These are phyloP conservation scores for Gila robusta DNA, from an alignment of 2,797 vertebrate species.

Conservation along the genomic window DNA sequence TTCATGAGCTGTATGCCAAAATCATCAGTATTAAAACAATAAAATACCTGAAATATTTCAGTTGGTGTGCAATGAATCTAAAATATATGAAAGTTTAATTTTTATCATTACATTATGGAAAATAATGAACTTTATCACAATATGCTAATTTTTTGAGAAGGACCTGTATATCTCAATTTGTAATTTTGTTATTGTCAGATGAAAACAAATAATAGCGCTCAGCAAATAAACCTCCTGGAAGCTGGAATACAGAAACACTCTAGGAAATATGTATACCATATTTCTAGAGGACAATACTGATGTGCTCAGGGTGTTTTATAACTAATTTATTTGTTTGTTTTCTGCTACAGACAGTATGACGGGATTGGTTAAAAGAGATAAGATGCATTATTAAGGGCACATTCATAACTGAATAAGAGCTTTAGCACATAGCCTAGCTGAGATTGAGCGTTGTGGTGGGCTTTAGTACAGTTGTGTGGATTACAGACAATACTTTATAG, in stretches of 20 bases:
- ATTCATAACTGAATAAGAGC: conserved; percentile 62
- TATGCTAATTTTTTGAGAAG: no score
- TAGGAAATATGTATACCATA: not conserved
- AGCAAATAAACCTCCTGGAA: conserved; percentile 6
- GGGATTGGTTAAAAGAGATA: conserved; percentile 50
- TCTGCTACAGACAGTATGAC: conserved; percentile 34
- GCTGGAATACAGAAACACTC: not conserved
- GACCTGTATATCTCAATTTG: not conserved
- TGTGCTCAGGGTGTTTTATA: conserved; percentile 50
- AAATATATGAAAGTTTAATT: no score
- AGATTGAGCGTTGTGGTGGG: conserved; percentile 37
- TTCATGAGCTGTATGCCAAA: no score
- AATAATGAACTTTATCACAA: no score
- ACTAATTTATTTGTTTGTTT: conserved; percentile 50
- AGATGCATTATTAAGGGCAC: conserved; percentile 61
- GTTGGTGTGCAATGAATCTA: no score
- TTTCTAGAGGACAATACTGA: conserved; percentile 9
- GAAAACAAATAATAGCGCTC: not conserved
- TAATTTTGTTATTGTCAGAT: conserved; percentile 6
- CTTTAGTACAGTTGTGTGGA: conserved; percentile 14
- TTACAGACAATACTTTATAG: conserved; percentile 41
- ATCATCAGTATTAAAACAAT: no score
- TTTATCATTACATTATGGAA: no score
- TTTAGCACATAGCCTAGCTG: conserved; percentile 54
- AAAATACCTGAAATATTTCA: no score